A percentile compares a stretch with the other conserved stretches of the same genome.
These are phyloP conservation scores for Acrocera orbiculus DNA, from an alignment of 2,888 invertebrate genomes.

Conservation along the genomic window DNA sequence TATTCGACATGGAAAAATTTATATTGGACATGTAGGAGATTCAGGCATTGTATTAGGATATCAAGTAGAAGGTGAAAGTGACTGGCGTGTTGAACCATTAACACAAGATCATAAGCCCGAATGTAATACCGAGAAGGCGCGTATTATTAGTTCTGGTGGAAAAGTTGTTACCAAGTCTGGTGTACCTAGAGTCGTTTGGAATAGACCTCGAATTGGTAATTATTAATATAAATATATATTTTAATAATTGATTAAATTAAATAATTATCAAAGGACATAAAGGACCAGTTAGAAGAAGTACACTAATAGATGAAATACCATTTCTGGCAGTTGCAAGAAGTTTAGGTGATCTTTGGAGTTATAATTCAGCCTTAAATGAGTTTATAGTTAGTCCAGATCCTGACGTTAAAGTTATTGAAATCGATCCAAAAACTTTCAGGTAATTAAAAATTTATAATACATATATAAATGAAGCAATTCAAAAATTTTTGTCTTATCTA, in stretches of 20 bases:
- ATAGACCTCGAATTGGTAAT: conserved; percentile 61
- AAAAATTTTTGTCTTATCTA: neutral
- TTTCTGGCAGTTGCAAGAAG: conserved; percentile 93
- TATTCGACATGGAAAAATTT: conserved; percentile 83
- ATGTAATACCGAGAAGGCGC: conserved; percentile 57
- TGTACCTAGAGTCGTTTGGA: conserved; percentile 94
- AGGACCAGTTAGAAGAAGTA: conserved; percentile 78
- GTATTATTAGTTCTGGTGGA: conserved; percentile 69
- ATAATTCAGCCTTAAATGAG: conserved; percentile 73
- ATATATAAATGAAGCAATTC: neutral
- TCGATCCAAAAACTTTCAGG: conserved; percentile 57
- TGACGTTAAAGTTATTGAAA: conserved; percentile 72
- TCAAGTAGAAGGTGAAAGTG: conserved; percentile 48
- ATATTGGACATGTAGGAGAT: conserved; percentile 97
- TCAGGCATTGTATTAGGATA: conserved; percentile 84
- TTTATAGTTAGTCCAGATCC: conserved; percentile 98
- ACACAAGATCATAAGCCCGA: conserved; percentile 95
- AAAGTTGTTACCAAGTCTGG: conserved; percentile 64
- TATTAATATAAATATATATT: conserved; percentile 7
- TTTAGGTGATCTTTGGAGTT: conserved; percentile 94
- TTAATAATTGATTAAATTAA: neutral
- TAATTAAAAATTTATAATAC: conserved; percentile 14
- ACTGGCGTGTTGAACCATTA: conserved; percentile 65
- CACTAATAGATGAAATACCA: conserved; percentile 83
- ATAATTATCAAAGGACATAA: conserved; percentile 20